These are phyloP conservation scores for Champsocephalus gunnari DNA, from an alignment of 2,797 vertebrate species.

Conservation along the genomic window DNA sequence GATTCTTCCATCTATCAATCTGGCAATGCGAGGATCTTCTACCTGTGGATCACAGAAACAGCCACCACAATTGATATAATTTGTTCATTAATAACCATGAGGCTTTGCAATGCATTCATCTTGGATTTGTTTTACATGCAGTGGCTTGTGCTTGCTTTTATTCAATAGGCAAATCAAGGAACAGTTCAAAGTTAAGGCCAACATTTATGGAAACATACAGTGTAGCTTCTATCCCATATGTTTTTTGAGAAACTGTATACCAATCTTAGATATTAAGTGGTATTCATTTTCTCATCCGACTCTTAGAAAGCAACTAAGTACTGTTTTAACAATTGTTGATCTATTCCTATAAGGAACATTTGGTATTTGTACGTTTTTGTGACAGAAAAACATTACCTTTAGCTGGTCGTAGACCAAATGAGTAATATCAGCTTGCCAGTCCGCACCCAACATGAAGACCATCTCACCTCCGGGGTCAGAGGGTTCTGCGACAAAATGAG, in stretches of 20 bases:
- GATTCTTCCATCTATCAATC: slow-evolving; percentile 88
- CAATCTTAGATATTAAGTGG: not conserved
- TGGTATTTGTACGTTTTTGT: not conserved
- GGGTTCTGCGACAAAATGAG: slow-evolving; percentile 93
- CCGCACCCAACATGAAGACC: slow-evolving; percentile 91
- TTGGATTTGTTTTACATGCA: not conserved
- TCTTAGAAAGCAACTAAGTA: not conserved
- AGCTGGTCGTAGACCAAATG: slow-evolving; percentile 92
- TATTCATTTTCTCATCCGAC: too few species aligned
- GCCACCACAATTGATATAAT: not conserved
- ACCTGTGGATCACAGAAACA: slow-evolving; percentile 75
- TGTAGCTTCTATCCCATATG: not conserved
- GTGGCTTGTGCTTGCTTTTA: not conserved
- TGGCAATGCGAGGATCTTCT: slow-evolving; percentile 90
- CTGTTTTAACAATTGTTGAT: not conserved
- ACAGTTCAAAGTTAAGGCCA: not conserved
- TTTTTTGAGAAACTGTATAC: not conserved
- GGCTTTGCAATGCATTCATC: not conserved
- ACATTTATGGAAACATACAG: not conserved
- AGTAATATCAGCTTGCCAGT: slow-evolving; percentile 98
- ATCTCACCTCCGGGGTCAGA: slow-evolving; percentile 87
- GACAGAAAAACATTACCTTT: slow-evolving; percentile 72
- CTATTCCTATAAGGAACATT: not conserved
- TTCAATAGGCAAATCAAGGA: not conserved
- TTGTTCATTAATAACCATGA: not conserved